Conservation (phyloP, 1,140 invertebrate genomes). For the Zophobas atratus region DNA sequence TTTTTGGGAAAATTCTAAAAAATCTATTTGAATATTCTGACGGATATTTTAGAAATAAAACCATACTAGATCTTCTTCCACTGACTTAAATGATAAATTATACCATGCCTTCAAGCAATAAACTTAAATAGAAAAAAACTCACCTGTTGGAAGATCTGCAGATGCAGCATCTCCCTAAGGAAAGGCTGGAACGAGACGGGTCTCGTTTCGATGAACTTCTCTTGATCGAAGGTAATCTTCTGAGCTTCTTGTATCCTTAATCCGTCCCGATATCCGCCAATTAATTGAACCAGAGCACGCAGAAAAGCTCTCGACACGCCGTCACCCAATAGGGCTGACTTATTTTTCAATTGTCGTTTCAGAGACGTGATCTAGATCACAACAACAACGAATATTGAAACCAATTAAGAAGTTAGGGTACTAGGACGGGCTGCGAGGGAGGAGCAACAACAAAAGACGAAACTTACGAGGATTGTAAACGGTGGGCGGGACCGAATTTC, state of each 20-base stretch:
- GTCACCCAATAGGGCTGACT: slow-evolving; percentile 84
- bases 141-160: slow-evolving; percentile 96
- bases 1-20: too few relatives aligned
- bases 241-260: slow-evolving; percentile 85
- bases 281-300: slow-evolving; percentile 89
- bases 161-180: slow-evolving; percentile 89
- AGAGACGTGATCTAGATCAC: slow-evolving; percentile 75
- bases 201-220: slow-evolving; percentile 88
- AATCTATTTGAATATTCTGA: too few relatives aligned
- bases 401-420: not conserved
- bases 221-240: slow-evolving; percentile 88
- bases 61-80: too few relatives aligned
- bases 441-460: not conserved
- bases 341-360: slow-evolving; percentile 81
- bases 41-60: too few relatives aligned
- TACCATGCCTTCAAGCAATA: too few relatives aligned
- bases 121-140: slow-evolving; percentile 73
- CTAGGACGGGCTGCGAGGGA: not conserved
- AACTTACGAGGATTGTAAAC: not conserved
- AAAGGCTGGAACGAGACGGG: slow-evolving; percentile 89
- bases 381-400: slow-evolving; percentile 10
- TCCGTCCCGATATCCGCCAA: slow-evolving; percentile 94
- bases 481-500: too few relatives aligned
- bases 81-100: too few relatives aligned
- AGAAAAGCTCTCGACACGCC: slow-evolving; percentile 93